Percentiles rank a stretch among this genome's conserved stretches.
Conservation (phyloP, 2,113 vertebrate genomes). For the Microcebus griseorufus region DNA sequence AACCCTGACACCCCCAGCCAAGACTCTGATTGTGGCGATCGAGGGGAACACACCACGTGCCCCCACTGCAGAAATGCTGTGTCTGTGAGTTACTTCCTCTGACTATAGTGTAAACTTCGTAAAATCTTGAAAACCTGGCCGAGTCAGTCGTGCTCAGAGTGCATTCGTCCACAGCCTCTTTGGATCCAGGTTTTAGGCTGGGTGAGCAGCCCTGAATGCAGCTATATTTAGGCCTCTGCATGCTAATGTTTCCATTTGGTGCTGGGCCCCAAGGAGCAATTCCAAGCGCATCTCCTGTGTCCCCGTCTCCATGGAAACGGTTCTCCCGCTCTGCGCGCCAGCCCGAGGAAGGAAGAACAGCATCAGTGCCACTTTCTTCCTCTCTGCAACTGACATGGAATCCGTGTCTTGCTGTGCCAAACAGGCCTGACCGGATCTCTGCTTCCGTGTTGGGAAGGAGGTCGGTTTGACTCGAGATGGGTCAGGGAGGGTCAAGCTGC, state of each 20-base stretch:
- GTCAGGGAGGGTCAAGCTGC: not conserved
- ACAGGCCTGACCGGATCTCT: not conserved
- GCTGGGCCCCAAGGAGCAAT: constrained; percentile 80
- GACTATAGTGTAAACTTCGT: constrained; percentile 60
- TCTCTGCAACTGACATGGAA: not conserved
- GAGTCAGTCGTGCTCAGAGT: constrained; percentile 12
- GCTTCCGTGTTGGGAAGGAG: not conserved
- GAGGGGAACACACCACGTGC: not conserved
- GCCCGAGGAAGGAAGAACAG: accelerated
- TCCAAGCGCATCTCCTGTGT: constrained; percentile 77
- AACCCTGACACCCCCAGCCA: not conserved
- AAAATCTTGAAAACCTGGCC: constrained; percentile 69
- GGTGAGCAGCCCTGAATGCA: constrained; percentile 53
- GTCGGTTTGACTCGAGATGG: not conserved
- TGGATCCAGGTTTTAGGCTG: constrained; percentile 61
- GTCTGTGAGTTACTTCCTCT: not conserved
- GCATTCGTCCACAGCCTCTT: constrained; percentile 2
- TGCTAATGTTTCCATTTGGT: constrained; percentile 82
- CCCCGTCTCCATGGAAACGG: constrained; percentile 81
- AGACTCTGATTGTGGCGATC: not conserved
- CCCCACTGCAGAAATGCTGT: not conserved
- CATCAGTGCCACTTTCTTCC: constrained; percentile 25
- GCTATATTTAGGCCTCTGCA: constrained; percentile 83
- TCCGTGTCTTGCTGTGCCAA: accelerated
- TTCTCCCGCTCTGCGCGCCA: not conserved